A percentile compares a stretch with the other conserved stretches of the same genome.
Evolutionary conservation across 2,888 invertebrate species (phyloP).

Genomic region (Pammene fasciana): DNA sequence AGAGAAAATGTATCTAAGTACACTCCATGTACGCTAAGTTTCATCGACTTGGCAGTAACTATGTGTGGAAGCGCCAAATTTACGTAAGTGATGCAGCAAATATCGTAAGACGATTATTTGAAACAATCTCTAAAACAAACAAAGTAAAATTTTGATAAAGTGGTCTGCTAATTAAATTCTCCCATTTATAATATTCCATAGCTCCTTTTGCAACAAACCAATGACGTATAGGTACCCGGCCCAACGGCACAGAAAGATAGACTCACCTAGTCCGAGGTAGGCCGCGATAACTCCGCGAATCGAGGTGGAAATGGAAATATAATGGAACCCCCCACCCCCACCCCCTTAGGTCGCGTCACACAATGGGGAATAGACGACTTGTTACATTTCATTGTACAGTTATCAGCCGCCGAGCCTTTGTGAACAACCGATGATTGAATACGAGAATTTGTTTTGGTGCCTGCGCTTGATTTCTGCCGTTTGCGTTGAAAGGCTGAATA

Average conservation of each 20-base stretch:
- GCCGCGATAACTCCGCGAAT: constrained; percentile 80
- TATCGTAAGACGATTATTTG: too few species aligned
- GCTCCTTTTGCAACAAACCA: constrained; percentile 49
- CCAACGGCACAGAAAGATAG: constrained; percentile 82
- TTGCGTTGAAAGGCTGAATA: constrained; percentile 66
- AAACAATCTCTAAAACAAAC: too few species aligned
- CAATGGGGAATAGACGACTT: constrained; percentile 82
- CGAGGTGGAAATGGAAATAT: constrained; percentile 84
- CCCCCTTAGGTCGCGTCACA: constrained; percentile 57
- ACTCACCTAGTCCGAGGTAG: constrained; percentile 79
- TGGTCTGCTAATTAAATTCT: background rate
- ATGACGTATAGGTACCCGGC: constrained; percentile 73
- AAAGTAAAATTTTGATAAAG: too few species aligned
- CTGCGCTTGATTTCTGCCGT: constrained; percentile 78
- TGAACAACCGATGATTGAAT: constrained; percentile 81
- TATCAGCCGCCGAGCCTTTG: constrained; percentile 81
- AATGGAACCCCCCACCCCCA: constrained; percentile 63
- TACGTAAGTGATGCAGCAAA: too few species aligned
- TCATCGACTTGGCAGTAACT: too few species aligned
- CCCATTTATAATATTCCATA: constrained; percentile 33
- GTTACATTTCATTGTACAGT: constrained; percentile 84
- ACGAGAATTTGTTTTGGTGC: constrained; percentile 81
- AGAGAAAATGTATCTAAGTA: too few species aligned
- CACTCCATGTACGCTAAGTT: too few species aligned
- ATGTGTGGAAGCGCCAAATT: too few species aligned